Evolutionary conservation across 2,888 invertebrate genomes (phyloP).

Genomic region (Sisyra terminalis): DNA sequence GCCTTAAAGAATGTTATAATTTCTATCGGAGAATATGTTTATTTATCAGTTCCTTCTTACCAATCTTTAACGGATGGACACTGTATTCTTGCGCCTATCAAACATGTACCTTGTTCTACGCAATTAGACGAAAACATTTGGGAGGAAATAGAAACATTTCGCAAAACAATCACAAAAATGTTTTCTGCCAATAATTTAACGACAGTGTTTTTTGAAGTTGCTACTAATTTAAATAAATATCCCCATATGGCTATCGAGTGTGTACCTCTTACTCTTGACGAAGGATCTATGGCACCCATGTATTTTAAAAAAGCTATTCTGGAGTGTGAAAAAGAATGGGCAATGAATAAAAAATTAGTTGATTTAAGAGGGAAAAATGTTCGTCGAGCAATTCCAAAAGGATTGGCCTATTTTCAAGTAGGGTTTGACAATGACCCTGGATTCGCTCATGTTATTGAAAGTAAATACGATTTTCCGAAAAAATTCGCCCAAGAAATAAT

Average conservation of each 20-base stretch:
- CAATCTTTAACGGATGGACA: slow-evolving; percentile 73
- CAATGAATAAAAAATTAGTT: slow-evolving; percentile 82
- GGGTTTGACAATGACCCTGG: slow-evolving; percentile 85
- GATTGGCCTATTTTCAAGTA: slow-evolving; percentile 87
- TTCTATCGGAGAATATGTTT: slow-evolving; percentile 65
- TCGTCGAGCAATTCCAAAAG: slow-evolving; percentile 73
- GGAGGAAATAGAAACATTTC: slow-evolving; percentile 68
- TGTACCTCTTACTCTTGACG: slow-evolving; percentile 67
- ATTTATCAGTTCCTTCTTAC: slow-evolving; percentile 64
- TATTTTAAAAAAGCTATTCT: slow-evolving; percentile 96
- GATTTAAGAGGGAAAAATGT: slow-evolving; percentile 54
- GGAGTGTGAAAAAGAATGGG: slow-evolving; percentile 92
- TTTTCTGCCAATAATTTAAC: slow-evolving; percentile 48
- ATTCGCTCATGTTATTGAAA: slow-evolving; percentile 94
- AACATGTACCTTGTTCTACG: slow-evolving; percentile 65
- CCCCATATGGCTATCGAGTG: slow-evolving; percentile 84
- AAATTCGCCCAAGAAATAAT: slow-evolving; percentile 93
- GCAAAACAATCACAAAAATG: slow-evolving; percentile 62
- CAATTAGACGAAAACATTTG: slow-evolving; percentile 89
- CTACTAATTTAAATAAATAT: slow-evolving; percentile 49
- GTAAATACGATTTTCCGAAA: slow-evolving; percentile 67
- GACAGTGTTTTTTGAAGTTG: slow-evolving; percentile 82
- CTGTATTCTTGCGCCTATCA: slow-evolving; percentile 69
- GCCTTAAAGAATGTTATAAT: slow-evolving; percentile 76
- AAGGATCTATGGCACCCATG: slow-evolving; percentile 80